These are phyloP conservation scores for Microtus ochrogaster DNA, from an alignment of 2,113 vertebrate genomes.

Conservation along the genomic window DNA sequence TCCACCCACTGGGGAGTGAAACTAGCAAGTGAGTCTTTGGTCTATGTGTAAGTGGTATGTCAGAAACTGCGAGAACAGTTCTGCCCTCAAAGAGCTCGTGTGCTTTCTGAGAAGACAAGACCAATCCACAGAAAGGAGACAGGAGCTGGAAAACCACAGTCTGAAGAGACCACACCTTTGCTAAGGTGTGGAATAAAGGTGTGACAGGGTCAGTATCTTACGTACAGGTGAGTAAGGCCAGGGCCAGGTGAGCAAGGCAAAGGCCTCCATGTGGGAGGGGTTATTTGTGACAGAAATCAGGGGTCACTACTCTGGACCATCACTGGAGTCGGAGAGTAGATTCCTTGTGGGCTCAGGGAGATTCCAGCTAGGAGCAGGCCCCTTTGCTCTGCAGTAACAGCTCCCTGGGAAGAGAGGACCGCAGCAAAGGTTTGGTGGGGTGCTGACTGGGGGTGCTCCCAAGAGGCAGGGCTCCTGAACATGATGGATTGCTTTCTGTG, in stretches of 20 bases:
- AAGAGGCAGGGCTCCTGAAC: background rate
- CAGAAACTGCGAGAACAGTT: background rate
- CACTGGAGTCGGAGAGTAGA: background rate
- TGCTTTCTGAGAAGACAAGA: background rate
- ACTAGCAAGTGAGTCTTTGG: background rate
- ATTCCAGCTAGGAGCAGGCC: background rate
- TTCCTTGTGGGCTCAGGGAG: background rate
- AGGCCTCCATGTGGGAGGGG: background rate
- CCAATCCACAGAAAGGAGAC: background rate
- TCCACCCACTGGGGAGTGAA: background rate
- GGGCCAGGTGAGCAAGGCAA: background rate
- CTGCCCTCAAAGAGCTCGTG: background rate
- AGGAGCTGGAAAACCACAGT: background rate
- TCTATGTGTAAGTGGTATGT: background rate
- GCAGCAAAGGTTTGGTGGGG: background rate
- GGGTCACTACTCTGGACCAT: background rate
- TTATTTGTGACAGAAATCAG: background rate
- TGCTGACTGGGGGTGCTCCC: background rate
- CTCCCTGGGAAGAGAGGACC: background rate
- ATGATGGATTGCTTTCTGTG: constrained; percentile 58
- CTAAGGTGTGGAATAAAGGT: background rate
- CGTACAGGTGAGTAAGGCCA: background rate
- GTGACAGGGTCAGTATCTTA: background rate
- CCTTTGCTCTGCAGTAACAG: background rate
- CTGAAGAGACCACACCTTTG: background rate